A percentile compares a stretch with the other conserved stretches of the same genome.
Conservation (phyloP, 2,113 vertebrate genomes). For the Ictalurus furcatus region DNA sequence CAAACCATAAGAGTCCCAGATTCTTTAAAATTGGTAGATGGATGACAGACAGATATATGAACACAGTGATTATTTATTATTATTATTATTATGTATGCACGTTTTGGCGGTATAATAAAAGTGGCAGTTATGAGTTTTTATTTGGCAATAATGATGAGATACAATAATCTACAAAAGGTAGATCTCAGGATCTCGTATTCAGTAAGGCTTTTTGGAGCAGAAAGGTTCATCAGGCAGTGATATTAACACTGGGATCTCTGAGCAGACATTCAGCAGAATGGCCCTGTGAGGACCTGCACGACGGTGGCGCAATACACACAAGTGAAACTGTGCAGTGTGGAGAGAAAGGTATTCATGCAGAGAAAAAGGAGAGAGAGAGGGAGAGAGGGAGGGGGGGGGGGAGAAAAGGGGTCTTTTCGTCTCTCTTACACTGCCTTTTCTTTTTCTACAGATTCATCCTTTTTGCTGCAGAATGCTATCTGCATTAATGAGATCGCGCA, state of each 20-base stretch:
- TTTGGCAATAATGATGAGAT: neutral
- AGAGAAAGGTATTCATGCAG: neutral
- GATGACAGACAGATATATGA: neutral
- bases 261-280: constrained; percentile 36
- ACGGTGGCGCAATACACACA: neutral
- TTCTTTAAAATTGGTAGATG: neutral
- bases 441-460: constrained; percentile 10
- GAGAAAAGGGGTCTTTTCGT: constrained; percentile 16
- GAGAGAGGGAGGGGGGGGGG: neutral
- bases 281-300: constrained; percentile 33
- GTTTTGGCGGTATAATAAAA: neutral
- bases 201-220: constrained; percentile 15
- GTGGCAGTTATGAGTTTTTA: neutral
- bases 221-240: constrained; percentile 31
- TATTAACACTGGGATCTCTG: constrained; percentile 41
- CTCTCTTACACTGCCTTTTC: constrained; percentile 7
- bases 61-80: neutral
- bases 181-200: neutral
- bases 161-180: neutral
- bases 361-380: neutral
- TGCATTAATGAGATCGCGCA: constrained; percentile 49
- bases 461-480: constrained; percentile 46
- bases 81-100: neutral
- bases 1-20: neutral
- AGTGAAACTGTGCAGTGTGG: neutral